A percentile compares a stretch with the other conserved stretches of the same genome.
Conservation (phyloP, 2,888 invertebrate species). For the Allygus modestus region DNA sequence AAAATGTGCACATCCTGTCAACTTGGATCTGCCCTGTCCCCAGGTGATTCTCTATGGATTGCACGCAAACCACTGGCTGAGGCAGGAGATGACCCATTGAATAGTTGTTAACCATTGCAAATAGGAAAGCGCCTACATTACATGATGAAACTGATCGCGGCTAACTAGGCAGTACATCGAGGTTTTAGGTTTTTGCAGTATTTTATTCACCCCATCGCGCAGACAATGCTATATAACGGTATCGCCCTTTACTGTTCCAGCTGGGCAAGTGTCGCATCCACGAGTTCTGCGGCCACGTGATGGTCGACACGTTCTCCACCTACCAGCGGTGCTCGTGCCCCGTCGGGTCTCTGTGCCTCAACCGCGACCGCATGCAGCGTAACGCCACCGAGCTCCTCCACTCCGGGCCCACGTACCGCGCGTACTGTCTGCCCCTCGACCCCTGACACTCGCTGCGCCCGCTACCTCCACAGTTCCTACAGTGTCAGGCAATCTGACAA, state of each 20-base stretch:
- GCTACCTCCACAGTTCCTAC: not conserved
- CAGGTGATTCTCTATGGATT: no score
- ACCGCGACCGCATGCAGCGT: constrained; percentile 73
- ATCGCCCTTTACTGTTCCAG: constrained; percentile 23
- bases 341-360: constrained; percentile 79
- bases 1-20: no score
- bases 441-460: not conserved
- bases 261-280: constrained; percentile 75
- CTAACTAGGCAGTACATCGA: no score
- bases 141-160: no score
- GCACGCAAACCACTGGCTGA: no score
- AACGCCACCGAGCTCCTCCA: constrained; percentile 79
- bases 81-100: no score
- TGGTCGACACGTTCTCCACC: constrained; percentile 78
- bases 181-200: no score
- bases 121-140: no score
- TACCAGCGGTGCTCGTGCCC: constrained; percentile 83
- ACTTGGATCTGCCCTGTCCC: no score
- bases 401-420: constrained; percentile 78
- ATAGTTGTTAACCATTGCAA: no score
- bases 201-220: no score
- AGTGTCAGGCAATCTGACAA: not conserved
- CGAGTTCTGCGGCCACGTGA: constrained; percentile 81
- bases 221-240: no score
- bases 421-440: constrained; percentile 76